A percentile compares a stretch with the other conserved stretches of the same genome.
These are phyloP conservation scores for Sorex maritimensis DNA, from an alignment of 2,797 vertebrate genomes.

Conservation along the genomic window DNA sequence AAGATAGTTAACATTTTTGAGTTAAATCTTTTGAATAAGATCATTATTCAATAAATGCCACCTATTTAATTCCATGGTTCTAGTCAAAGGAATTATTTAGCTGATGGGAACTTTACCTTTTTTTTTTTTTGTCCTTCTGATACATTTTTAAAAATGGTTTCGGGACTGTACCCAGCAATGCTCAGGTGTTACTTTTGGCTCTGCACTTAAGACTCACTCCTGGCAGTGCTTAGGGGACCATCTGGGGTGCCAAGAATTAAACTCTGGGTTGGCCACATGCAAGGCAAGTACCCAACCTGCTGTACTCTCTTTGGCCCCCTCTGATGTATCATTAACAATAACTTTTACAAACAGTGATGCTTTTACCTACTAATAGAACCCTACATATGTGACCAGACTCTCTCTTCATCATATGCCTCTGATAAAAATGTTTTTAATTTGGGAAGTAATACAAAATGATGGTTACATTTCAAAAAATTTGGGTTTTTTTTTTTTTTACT, in stretches of 20 bases:
- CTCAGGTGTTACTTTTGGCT: no score
- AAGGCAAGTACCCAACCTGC: no score
- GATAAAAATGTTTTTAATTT: constrained; percentile 5
- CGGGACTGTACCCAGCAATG: no score
- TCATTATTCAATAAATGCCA: constrained; percentile 37
- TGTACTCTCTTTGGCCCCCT: no score
- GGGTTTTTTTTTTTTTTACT: no score
- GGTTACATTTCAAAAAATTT: background rate
- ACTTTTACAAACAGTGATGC: constrained; percentile 37
- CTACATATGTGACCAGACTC: background rate
- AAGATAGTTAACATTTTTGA: constrained; percentile 36
- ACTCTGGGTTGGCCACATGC: no score
- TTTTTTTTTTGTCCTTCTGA: background rate
- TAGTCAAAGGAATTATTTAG: constrained; percentile 25
- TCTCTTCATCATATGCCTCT: background rate
- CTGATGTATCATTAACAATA: background rate
- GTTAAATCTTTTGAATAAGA: constrained; percentile 44
- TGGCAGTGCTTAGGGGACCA: no score
- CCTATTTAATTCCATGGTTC: constrained; percentile 18
- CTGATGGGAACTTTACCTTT: background rate
- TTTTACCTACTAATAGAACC: background rate
- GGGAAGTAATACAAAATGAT: background rate
- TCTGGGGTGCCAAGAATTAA: no score
- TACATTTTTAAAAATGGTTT: background rate
- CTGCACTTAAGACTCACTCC: no score